Percentiles rank a stretch among this genome's conserved stretches.
Conservation (phyloP, 2,888 invertebrate species). For the Drosophila robusta region DNA sequence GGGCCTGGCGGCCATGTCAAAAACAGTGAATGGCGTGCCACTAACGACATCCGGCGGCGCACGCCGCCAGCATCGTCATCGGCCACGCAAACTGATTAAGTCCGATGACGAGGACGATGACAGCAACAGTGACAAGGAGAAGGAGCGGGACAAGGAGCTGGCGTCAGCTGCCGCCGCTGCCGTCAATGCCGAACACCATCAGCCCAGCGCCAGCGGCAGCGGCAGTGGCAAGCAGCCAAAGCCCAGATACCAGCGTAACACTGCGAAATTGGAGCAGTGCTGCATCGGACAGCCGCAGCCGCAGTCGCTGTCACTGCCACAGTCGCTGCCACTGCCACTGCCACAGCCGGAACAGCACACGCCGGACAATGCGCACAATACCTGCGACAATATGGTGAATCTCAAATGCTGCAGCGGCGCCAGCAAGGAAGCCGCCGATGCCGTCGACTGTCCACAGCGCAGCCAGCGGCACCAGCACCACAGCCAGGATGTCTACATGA, state of each 20-base stretch:
- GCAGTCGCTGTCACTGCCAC: slow-evolving; percentile 24
- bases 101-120: slow-evolving; percentile 85
- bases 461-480: slow-evolving; percentile 51
- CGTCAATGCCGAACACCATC: slow-evolving; percentile 35
- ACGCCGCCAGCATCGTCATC: slow-evolving; percentile 84
- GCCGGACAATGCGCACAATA: slow-evolving; percentile 79
- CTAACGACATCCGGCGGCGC: slow-evolving; percentile 78
- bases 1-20: slow-evolving; percentile 50
- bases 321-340: slow-evolving; percentile 29
- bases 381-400: slow-evolving; percentile 84
- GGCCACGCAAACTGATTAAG: slow-evolving; percentile 85
- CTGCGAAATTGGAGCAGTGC: slow-evolving; percentile 73
- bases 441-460: slow-evolving; percentile 52
- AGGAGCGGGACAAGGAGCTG: slow-evolving; percentile 77
- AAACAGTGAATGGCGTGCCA: slow-evolving; percentile 46
- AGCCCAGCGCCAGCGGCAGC: slow-evolving; percentile 46
- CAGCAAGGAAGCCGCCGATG: slow-evolving; percentile 52
- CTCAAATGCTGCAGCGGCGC: slow-evolving; percentile 78
- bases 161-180: slow-evolving; percentile 21
- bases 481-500: slow-evolving; percentile 82
- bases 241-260: slow-evolving; percentile 71
- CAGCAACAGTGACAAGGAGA: slow-evolving; percentile 84
- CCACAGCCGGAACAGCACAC: slow-evolving; percentile 56
- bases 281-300: slow-evolving; percentile 50
- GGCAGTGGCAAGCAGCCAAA: slow-evolving; percentile 44